Percentiles rank a stretch among this genome's conserved stretches.
Evolutionary conservation across 2,797 vertebrate species (phyloP).

Genomic region (Gallirallus australis): DNA sequence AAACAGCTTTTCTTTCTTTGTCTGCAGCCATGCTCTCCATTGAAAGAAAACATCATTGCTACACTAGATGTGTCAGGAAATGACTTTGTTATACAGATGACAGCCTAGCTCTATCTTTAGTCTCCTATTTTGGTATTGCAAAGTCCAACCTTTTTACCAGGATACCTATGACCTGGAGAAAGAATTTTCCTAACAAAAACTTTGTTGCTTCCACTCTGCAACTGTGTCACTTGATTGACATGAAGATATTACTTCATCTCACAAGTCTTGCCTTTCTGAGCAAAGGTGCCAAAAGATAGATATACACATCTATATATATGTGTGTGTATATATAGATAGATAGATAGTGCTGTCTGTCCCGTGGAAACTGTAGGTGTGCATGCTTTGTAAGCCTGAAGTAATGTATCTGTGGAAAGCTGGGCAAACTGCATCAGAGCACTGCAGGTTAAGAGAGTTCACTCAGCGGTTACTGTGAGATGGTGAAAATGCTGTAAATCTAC

Average conservation of each 20-base stretch:
- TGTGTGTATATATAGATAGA: no score
- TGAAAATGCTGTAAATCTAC: background rate
- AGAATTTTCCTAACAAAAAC: background rate
- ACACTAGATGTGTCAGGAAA: conserved; percentile 25
- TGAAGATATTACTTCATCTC: background rate
- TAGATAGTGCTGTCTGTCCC: background rate
- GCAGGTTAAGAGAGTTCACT: background rate
- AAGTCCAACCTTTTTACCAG: background rate
- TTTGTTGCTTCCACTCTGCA: conserved; percentile 1
- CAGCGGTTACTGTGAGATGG: background rate
- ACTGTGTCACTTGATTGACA: background rate
- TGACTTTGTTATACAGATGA: conserved; percentile 9
- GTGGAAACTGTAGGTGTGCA: background rate
- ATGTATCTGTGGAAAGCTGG: background rate
- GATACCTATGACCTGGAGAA: background rate
- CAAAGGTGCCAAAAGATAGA: background rate
- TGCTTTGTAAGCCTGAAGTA: background rate
- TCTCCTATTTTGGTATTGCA: background rate
- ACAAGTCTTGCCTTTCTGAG: background rate
- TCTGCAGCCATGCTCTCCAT: background rate
- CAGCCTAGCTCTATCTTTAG: conserved; percentile 49
- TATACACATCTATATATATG: background rate
- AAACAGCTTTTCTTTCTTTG: background rate
- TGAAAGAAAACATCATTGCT: conserved; percentile 15
- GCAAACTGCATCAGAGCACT: background rate